Conservation (phyloP, 2,113 vertebrate genomes). For the Clarias magur region DNA sequence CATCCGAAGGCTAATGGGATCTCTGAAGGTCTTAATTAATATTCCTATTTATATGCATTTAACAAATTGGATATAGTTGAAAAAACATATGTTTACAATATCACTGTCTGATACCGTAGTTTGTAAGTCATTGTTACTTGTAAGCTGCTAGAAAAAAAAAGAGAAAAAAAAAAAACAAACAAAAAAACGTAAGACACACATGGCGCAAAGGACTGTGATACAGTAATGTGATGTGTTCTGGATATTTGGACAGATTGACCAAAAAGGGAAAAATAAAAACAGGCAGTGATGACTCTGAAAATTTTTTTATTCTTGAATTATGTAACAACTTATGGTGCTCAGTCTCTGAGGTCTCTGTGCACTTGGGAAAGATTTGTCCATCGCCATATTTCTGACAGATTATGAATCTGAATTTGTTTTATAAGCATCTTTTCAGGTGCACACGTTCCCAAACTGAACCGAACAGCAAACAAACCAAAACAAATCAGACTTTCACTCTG, state of each 20-base stretch:
- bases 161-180: no score
- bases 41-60: not conserved
- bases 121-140: not conserved
- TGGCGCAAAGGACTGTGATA: not conserved
- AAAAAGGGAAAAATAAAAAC: not conserved
- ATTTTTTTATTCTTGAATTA: not conserved
- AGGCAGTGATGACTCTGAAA: not conserved
- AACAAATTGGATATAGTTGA: no score
- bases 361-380: not conserved
- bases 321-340: not conserved
- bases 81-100: not conserved
- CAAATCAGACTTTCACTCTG: not conserved
- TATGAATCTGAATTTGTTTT: not conserved
- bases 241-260: not conserved
- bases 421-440: not conserved
- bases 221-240: not conserved
- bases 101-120: not conserved
- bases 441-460: not conserved
- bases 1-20: not conserved
- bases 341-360: not conserved
- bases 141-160: not conserved
- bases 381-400: not conserved
- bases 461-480: not conserved
- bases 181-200: not conserved
- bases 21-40: not conserved